A percentile compares a stretch with the other conserved stretches of the same genome.
Evolutionary conservation across 2,797 vertebrate species (phyloP).

Genomic region (Labroides dimidiatus): DNA sequence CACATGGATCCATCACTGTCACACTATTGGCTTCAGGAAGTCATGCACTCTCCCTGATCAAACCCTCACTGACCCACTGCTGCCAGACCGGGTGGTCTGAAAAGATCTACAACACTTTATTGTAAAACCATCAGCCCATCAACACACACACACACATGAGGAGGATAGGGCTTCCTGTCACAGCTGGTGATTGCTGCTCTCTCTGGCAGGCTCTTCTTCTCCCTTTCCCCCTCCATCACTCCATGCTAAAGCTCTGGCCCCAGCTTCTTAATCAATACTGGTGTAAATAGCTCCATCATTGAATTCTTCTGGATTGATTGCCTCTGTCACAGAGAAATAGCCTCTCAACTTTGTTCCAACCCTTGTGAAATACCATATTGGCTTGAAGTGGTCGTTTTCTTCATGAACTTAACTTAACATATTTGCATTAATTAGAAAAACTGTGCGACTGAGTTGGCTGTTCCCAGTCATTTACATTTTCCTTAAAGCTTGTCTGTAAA

Average conservation of each 20-base stretch:
- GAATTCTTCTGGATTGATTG: slow-evolving; percentile 55
- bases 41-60: slow-evolving; percentile 12
- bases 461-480: slow-evolving; percentile 37
- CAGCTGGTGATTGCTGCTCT: slow-evolving; percentile 42
- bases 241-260: slow-evolving; percentile 35
- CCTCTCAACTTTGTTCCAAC: slow-evolving; percentile 58
- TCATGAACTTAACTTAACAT: slow-evolving; percentile 4
- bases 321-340: slow-evolving; percentile 53
- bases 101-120: slow-evolving; percentile 21
- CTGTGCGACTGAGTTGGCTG: not conserved
- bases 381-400: slow-evolving; percentile 1
- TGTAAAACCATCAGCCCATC: not conserved
- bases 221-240: slow-evolving; percentile 20
- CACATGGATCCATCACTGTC: slow-evolving; percentile 2
- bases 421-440: too few relatives aligned
- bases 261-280: slow-evolving; percentile 68
- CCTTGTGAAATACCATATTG: slow-evolving; percentile 14
- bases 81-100: slow-evolving; percentile 1
- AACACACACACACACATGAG: not conserved
- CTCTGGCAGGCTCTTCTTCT: slow-evolving; percentile 27
- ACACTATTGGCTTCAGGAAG: not conserved
- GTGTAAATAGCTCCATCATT: slow-evolving; percentile 60
- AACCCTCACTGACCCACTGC: slow-evolving; percentile 15
- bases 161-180: slow-evolving; percentile 20
- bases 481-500: slow-evolving; percentile 33